Evolutionary conservation across 1,140 invertebrate species (phyloP), one percentile per base, ranked within the genome.

Genomic region (Drosophila pseudoananassae): DNA sequence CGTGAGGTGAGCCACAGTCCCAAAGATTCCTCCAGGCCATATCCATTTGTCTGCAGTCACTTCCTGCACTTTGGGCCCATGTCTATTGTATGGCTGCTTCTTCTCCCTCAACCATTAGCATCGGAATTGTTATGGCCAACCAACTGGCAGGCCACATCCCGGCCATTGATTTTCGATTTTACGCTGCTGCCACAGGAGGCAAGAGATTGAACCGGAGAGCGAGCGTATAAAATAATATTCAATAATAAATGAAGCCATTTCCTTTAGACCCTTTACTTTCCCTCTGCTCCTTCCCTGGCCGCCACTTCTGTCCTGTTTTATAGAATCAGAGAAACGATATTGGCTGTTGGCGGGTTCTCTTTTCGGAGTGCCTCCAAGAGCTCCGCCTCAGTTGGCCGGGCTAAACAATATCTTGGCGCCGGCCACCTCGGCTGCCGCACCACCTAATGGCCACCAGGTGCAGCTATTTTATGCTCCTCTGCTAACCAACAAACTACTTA

Each of bases 1-100:
- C 60, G 95, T 98, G 49, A 93, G 97, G 92, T 92, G 70, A 83
- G 71, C 45, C 14, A 5, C 14, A 3, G 33, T 55, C 52, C 17
- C 40, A 65, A 14, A 43, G n/a, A 17, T 43, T 6, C 17, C 31
- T 45, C 47, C 36, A 7, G 14, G 31, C 53, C 46, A 58, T 70
- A 47, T 63, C 78, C 78, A 85, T 85, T 85, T 85, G 82, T 85
- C 78, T 81, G 63, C 27, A 57, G 60, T 51, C 55, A 81, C 82
- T 85, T 85, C 81, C 81, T 87, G 82, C 82, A 87, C 82, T 85
- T 81, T 76, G 54, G 51, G 36, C 15, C 51, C n/a, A 31, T 49
- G 17, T 64, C 74, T 56, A 76, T 83, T 78, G 76, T 78, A 52
- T 12, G 47, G 53, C 61, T 73, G 33, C 33, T 36, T 12, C 43